Conservation (phyloP, 1,140 invertebrate species). For the Drosophila eugracilis region DNA sequence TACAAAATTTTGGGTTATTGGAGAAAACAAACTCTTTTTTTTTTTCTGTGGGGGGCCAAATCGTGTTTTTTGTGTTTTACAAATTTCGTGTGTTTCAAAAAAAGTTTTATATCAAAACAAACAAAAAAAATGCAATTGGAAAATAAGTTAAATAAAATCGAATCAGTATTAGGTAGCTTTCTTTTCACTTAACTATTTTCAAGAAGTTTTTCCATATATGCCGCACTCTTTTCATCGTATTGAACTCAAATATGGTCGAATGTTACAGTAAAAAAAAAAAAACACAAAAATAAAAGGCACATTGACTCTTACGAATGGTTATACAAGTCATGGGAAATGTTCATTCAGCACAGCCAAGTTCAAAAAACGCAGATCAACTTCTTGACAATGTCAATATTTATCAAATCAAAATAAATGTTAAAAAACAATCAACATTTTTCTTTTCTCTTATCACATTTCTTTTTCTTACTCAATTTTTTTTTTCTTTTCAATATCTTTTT, state of each 20-base stretch:
- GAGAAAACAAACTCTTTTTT: slow-evolving; percentile 74
- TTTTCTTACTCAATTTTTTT: slow-evolving; percentile 8
- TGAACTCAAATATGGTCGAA: slow-evolving; percentile 26
- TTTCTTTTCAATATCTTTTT: slow-evolving; percentile 21
- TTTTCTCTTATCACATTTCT: slow-evolving; percentile 11
- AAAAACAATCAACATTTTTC: slow-evolving; percentile 49
- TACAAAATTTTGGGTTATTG: slow-evolving; percentile 54
- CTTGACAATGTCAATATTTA: slow-evolving; percentile 89
- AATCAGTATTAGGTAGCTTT: slow-evolving; percentile 21
- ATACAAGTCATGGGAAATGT: slow-evolving; percentile 47
- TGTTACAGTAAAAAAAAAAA: slow-evolving; percentile 32
- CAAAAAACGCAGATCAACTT: slow-evolving; percentile 96
- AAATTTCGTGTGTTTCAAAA: slow-evolving; percentile 47
- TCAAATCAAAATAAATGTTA: slow-evolving; percentile 58
- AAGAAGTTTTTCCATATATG: slow-evolving; percentile 83
- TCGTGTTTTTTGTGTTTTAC: slow-evolving; percentile 67
- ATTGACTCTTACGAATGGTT: slow-evolving; percentile 40
- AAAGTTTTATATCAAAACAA: slow-evolving; percentile 35
- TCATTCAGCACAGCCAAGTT: slow-evolving; percentile 89
- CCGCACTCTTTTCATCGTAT: slow-evolving; percentile 30
- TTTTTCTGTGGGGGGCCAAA: slow-evolving; percentile 65
- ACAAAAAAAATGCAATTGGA: slow-evolving; percentile 38
- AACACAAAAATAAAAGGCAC: slow-evolving; percentile 73
- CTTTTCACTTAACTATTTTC: slow-evolving; percentile 70
- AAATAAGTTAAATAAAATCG: slow-evolving; percentile 33